Base-by-base conservation (phyloP, 2,888 invertebrate species). In the Drosophila ezoana region DNA sequence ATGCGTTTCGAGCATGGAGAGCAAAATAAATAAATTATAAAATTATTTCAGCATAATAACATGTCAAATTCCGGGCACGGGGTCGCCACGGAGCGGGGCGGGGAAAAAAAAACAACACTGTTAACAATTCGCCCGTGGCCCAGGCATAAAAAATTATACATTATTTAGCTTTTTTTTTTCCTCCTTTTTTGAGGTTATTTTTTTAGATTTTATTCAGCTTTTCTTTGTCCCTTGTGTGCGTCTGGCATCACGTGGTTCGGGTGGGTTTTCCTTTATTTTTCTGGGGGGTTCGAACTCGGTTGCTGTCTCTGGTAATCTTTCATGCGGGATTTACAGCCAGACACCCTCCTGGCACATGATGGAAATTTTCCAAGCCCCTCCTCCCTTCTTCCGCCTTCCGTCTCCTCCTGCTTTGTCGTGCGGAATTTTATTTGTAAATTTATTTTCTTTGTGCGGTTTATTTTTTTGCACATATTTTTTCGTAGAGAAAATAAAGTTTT, bases 11-110 rank as follows among this genome's bases (percentile, higher is more conserved):
- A 47, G 48, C 45, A 23, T 20, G 58, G 52, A 61, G 53, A 47
- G 67, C 63, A 86, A 86, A 90, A 87, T 89, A 91, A 91, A 91
- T 91, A 91, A 90, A 91, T 91, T 91, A 90, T 91, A 91, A 91
- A 91, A 91, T 91, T 90, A 91, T 90, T 91, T 91, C 89, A 81
- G 90, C 89, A 90, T 91, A 91, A 90, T 91, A 90, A 90, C 90
- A 90, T 91, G 91, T 91, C 91, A 88, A 83, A 72, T 76, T 57
- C 64, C 51, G 54, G 54, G 45, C 58, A 64, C 58, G 48, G 60
- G 47, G 57, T 56, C 57, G 8, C 33, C 53, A 49, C 61, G 53
- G 38, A 13, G 60, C 18, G 9, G 13, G 11, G 56, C 72, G 63
- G 71, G 23, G 6, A 8, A 23, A 23, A 74, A 72, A 78, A 52